phyloP scores from a whole-genome alignment of 92 coral and sea anemone species.

The Phymanthus crucifer region DNA sequence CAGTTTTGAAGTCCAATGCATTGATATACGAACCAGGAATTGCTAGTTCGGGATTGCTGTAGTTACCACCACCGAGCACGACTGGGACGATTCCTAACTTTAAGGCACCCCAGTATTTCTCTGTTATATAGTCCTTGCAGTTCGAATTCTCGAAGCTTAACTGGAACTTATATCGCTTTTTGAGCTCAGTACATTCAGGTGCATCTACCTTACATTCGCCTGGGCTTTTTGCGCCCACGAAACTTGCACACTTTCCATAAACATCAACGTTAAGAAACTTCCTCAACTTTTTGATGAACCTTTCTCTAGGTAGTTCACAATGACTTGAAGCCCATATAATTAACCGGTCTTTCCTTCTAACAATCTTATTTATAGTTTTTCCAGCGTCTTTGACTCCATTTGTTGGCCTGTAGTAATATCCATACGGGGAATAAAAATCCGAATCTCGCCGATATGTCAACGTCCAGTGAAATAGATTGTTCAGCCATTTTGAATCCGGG shows the following conservation, averaged over 20 bases:
- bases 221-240: slow-evolving; percentile 19
- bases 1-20: slow-evolving; percentile 40
- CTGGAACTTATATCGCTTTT: slow-evolving; percentile 39
- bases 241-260: slow-evolving; percentile 45
- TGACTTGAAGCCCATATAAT: slow-evolving; percentile 50
- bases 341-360: slow-evolving; percentile 26
- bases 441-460: slow-evolving; percentile 47
- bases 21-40: slow-evolving; percentile 54
- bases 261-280: slow-evolving; percentile 36
- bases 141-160: slow-evolving; percentile 55
- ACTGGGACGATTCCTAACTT: slow-evolving; percentile 52
- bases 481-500: slow-evolving; percentile 36
- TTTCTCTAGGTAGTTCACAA: slow-evolving; percentile 35
- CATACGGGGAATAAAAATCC: slow-evolving; percentile 48
- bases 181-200: slow-evolving; percentile 40
- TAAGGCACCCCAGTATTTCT: slow-evolving; percentile 60
- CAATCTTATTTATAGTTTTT: background rate
- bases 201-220: slow-evolving; percentile 32
- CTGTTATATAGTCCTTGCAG: slow-evolving; percentile 56
- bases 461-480: slow-evolving; percentile 49
- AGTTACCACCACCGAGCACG: slow-evolving; percentile 48
- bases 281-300: slow-evolving; percentile 31
- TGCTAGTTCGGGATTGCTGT: slow-evolving; percentile 26
- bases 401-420: slow-evolving; percentile 28
- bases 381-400: slow-evolving; percentile 17